phyloP scores from a whole-genome alignment of 2,113 vertebrate genomes.

The Catharus minimus region DNA sequence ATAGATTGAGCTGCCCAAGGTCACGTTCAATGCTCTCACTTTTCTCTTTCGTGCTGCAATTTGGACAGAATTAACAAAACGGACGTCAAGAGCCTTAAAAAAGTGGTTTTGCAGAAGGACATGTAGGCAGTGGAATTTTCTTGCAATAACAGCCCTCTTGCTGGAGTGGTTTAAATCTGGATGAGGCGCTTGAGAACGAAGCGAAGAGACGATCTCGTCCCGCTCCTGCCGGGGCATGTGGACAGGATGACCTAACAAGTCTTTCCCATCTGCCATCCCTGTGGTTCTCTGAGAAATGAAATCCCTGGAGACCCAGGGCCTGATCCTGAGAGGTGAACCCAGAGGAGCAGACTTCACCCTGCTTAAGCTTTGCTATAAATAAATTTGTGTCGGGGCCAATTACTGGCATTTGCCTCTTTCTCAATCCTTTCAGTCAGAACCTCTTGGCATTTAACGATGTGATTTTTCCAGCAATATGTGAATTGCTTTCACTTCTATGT shows the following conservation, averaged over 20 bases:
- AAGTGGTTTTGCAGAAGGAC: neutral
- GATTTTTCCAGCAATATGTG: constrained; percentile 43
- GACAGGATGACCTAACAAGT: constrained; percentile 50
- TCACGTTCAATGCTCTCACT: neutral
- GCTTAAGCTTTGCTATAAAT: constrained; percentile 59
- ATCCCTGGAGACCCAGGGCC: constrained; percentile 47
- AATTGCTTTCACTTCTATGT: constrained; percentile 6
- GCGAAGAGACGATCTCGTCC: neutral
- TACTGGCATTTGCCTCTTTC: constrained; percentile 59
- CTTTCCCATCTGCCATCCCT: constrained; percentile 65
- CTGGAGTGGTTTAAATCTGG: constrained; percentile 36
- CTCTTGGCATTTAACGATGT: constrained; percentile 28
- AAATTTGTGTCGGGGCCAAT: neutral
- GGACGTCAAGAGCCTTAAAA: neutral
- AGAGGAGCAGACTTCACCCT: constrained; percentile 37
- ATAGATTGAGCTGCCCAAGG: neutral
- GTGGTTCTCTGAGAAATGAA: constrained; percentile 61
- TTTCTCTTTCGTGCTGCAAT: neutral
- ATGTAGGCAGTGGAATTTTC: constrained; percentile 9
- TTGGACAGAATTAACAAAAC: neutral
- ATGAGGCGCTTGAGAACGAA: constrained; percentile 30
- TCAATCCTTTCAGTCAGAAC: constrained; percentile 36
- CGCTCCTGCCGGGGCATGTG: constrained; percentile 37
- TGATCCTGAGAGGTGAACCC: constrained; percentile 69
- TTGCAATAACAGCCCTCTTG: neutral